These are phyloP conservation scores for Coregonus suidteri DNA, from an alignment of 2,797 vertebrate genomes.

Conservation along the genomic window DNA sequence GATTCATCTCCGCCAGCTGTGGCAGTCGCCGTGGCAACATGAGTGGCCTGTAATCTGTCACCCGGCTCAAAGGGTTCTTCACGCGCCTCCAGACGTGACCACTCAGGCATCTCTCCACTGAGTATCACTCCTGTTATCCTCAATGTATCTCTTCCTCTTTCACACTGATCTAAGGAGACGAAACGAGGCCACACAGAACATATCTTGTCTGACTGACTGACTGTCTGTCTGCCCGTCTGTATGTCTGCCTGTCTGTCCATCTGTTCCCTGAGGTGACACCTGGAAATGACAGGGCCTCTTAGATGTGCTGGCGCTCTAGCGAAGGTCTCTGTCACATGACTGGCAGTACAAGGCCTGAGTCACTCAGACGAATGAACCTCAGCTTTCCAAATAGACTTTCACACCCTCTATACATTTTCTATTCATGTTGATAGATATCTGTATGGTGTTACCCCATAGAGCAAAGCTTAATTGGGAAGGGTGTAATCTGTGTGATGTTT, in stretches of 20 bases:
- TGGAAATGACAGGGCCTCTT: slow-evolving; percentile 39
- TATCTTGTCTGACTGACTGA: slow-evolving; percentile 37
- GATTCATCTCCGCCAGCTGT: slow-evolving; percentile 72
- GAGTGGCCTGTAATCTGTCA: slow-evolving; percentile 77
- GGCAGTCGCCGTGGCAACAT: slow-evolving; percentile 68
- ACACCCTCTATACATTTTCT: slow-evolving; percentile 41
- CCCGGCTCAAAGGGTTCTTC: slow-evolving; percentile 67
- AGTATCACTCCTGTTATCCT: slow-evolving; percentile 1
- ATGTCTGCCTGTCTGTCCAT: slow-evolving; percentile 51
- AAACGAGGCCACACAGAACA: slow-evolving; percentile 39
- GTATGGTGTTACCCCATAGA: not conserved
- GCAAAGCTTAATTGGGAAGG: not conserved
- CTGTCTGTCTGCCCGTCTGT: slow-evolving; percentile 54
- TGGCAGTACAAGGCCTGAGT: slow-evolving; percentile 61
- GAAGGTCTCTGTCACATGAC: slow-evolving; percentile 62
- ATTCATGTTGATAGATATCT: slow-evolving; percentile 43
- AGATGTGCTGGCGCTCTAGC: slow-evolving; percentile 40
- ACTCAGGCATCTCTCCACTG: not conserved
- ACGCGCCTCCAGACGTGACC: slow-evolving; percentile 52
- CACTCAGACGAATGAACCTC: slow-evolving; percentile 45
- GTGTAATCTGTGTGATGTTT: too few species aligned
- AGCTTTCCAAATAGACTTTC: slow-evolving; percentile 44
- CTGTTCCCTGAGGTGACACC: slow-evolving; percentile 39
- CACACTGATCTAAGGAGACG: slow-evolving; percentile 33
- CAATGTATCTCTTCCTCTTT: slow-evolving; percentile 23